Conservation (phyloP, 2,888 invertebrate species). For the Andrena haemorrhoa region DNA sequence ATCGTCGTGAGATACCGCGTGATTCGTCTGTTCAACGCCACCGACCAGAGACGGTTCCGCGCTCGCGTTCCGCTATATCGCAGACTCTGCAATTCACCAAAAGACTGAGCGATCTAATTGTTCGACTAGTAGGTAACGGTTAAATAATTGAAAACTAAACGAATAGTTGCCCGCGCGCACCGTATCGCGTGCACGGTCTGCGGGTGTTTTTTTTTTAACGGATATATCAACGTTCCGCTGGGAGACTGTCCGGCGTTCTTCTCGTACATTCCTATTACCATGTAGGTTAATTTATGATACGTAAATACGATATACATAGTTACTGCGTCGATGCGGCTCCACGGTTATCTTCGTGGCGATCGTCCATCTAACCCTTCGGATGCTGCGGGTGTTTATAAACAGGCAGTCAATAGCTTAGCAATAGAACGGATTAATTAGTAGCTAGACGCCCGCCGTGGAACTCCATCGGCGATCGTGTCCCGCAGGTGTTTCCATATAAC, state of each 20-base stretch:
- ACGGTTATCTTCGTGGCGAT: background rate
- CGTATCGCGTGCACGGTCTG: constrained; percentile 10
- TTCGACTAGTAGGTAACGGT: constrained; percentile 70
- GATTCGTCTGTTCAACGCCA: constrained; percentile 2
- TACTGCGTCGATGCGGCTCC: constrained; percentile 35
- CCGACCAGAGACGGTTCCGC: constrained; percentile 33
- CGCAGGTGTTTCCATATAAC: constrained; percentile 75
- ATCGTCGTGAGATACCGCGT: constrained; percentile 19
- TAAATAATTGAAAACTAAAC: constrained; percentile 42
- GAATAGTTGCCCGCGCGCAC: constrained; percentile 20
- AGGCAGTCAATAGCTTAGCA: background rate
- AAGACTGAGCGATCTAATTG: constrained; percentile 80
- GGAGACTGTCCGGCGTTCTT: constrained; percentile 35
- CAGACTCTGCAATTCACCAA: constrained; percentile 76
- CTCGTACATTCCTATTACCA: constrained; percentile 71
- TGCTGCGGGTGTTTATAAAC: background rate
- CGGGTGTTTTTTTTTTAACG: constrained; percentile 45
- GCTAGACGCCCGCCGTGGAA: constrained; percentile 15
- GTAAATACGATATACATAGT: constrained; percentile 61
- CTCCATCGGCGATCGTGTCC: constrained; percentile 45
- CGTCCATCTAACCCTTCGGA: background rate
- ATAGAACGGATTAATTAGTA: background rate
- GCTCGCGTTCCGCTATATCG: constrained; percentile 60
- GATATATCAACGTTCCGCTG: constrained; percentile 33
- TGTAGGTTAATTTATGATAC: constrained; percentile 71